A percentile compares a stretch with the other conserved stretches of the same genome.
Evolutionary conservation across 2,113 vertebrate species (phyloP).

Genomic region (Chaetops frenatus): DNA sequence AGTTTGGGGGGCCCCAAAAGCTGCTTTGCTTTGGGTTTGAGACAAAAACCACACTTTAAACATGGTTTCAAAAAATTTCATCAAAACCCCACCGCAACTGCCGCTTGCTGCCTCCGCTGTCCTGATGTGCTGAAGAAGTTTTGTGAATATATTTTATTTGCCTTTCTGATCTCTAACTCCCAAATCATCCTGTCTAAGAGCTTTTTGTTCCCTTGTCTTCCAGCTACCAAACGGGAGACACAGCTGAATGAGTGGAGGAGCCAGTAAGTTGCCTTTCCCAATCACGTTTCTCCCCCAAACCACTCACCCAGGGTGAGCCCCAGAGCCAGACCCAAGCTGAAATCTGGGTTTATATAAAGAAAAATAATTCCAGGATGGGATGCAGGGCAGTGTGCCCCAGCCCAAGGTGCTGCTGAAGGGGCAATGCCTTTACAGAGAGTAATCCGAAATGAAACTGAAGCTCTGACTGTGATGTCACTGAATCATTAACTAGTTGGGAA

Average conservation of each 20-base stretch:
- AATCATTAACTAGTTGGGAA: not conserved
- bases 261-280: conserved; percentile 50
- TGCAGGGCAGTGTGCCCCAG: fast-evolving
- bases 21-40: not conserved
- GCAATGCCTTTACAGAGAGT: not conserved
- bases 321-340: not conserved
- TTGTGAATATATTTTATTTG: not conserved
- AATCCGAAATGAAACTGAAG: not conserved
- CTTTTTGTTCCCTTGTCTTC: not conserved
- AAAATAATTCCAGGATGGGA: not conserved
- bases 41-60: not conserved
- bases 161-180: not conserved
- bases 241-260: not conserved
- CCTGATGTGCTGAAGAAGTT: not conserved
- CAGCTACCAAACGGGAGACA: conserved; percentile 30
- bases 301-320: not conserved
- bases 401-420: not conserved
- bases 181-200: not conserved
- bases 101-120: fast-evolving
- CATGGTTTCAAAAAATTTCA: fast-evolving
- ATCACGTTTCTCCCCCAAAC: fast-evolving
- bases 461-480: not conserved
- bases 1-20: not conserved
- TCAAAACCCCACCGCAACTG: not conserved
- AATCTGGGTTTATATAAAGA: not conserved